Base-by-base conservation (phyloP, 2,113 vertebrate genomes). In the Dipodomys merriami region DNA sequence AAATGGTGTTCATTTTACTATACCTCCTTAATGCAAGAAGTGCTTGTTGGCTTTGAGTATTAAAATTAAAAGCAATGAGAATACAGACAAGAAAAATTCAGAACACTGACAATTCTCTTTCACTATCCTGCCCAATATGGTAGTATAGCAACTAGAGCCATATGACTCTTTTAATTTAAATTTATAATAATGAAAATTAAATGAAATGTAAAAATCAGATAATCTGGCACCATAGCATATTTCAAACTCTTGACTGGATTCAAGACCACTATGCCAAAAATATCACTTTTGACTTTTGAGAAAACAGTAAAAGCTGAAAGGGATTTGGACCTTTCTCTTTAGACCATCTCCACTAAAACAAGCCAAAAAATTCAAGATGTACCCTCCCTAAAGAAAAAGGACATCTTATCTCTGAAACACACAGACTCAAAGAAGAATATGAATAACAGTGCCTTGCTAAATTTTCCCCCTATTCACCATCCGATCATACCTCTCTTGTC, bases 1-100 rank as follows among this genome's bases (percentile, higher is more conserved):
- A 96, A 44, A 67, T 90, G 30, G 7, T 72, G 65, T 67, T 10
- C 44, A 85, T 78, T 81, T 33, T 76, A 53, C 86, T 71, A 79
- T 7, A 67, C 27, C 23, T 71, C 30, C 83, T 88, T 72, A 94
- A 90, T 27, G 60, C 13, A 90, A 74, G 33, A 23, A 67, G 15
- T 73, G 88, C 20, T 71, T n/a, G 10, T 7, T 71, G 57, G 22
- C 29, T 89, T 89, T 78, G 19, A 9, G 35, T 64, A 62, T n/a
- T 46, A 73, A 89, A 90, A 94, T 69, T 35, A 16, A 29, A 71
- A 90, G 19, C 76, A 82, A 79, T 90, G 12, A 83, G 25, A 96
- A 57, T 25, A 92, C 13, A 57, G 60, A 30, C 15, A 67, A 53
- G 65, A 94, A 77, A 5, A 83, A 78, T 1, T 62, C 12, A 39